These are phyloP conservation scores for Metopolophium dirhodum DNA, from an alignment of 1,140 invertebrate species.

Conservation along the genomic window DNA sequence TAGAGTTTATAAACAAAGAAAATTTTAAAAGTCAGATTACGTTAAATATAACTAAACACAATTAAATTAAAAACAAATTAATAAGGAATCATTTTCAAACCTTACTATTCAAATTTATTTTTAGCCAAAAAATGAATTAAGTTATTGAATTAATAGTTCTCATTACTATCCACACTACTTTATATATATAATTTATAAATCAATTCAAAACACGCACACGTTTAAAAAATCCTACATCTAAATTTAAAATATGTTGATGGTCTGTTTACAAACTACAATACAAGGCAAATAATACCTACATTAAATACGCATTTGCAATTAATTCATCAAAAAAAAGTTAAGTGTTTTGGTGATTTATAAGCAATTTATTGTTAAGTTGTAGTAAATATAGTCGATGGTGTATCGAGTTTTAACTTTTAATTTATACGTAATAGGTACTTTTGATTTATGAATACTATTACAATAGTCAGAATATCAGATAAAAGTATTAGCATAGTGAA, in stretches of 20 bases:
- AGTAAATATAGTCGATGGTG: neutral
- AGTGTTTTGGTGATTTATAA: neutral
- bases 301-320: neutral
- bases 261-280: conserved; percentile 1
- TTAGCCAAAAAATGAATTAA: neutral
- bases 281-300: neutral
- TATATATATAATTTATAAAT: neutral
- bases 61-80: neutral
- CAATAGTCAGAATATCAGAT: conserved; percentile 24
- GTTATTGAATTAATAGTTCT: neutral
- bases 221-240: conserved; percentile 15
- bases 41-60: neutral
- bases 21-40: neutral
- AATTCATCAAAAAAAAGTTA: neutral
- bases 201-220: conserved; percentile 23
- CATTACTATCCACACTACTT: neutral
- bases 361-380: neutral
- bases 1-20: neutral
- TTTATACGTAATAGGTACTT: neutral
- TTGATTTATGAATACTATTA: neutral
- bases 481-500: neutral
- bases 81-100: conserved; percentile 5
- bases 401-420: neutral
- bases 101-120: neutral
- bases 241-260: neutral